A percentile compares a stretch with the other conserved stretches of the same genome.
Conservation (phyloP, 2,113 vertebrate genomes). For the Sylvietta virens region DNA sequence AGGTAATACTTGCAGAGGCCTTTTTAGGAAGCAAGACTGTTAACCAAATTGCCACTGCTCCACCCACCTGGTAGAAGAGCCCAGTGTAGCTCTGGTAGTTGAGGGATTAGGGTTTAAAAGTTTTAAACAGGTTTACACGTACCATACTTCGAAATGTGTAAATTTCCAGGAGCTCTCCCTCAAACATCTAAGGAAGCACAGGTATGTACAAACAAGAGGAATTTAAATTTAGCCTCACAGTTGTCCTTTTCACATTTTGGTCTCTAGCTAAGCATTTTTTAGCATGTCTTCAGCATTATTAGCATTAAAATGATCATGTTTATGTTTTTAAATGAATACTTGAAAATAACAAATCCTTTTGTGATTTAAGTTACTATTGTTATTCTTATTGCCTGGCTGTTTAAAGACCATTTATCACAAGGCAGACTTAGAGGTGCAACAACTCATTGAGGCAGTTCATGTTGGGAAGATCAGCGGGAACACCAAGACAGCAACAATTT, state of each 20-base stretch:
- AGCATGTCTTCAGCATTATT: not conserved
- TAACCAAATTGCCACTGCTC: not conserved
- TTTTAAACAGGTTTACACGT: no score
- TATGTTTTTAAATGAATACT: not conserved
- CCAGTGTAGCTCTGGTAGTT: not conserved
- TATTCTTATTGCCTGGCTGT: not conserved
- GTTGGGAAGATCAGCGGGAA: not conserved
- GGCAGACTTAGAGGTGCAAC: not conserved
- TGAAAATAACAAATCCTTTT: not conserved
- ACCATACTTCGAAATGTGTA: not conserved
- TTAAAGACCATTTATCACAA: not conserved
- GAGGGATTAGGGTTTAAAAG: not conserved
- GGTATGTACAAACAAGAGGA: not conserved
- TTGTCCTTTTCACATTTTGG: not conserved
- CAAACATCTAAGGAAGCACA: not conserved
- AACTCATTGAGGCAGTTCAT: not conserved
- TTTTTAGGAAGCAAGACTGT: not conserved
- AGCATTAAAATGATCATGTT: not conserved
- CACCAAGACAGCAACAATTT: not conserved
- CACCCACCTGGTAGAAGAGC: not conserved
- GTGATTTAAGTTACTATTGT: not conserved
- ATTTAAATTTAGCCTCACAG: not conserved
- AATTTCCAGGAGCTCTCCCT: not conserved
- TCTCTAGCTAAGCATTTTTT: not conserved
- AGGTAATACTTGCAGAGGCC: not conserved